Evolutionary conservation across 2,797 vertebrate species (phyloP).

Genomic region (Merluccius polli): DNA sequence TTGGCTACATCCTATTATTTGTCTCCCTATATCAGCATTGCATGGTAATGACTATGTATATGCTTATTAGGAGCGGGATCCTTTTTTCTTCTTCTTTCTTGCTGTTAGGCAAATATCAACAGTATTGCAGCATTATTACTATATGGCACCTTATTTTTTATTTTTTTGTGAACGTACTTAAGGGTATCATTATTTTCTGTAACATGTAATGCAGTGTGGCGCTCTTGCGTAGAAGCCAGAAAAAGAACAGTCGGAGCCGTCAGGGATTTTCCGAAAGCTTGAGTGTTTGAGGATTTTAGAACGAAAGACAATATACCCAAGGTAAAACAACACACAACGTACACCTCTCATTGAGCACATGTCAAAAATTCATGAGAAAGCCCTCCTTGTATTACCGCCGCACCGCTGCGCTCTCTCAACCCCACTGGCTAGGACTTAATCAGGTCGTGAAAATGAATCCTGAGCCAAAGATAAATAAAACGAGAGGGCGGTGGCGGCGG

Average conservation of each 20-base stretch:
- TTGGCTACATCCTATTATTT: slow-evolving; percentile 23
- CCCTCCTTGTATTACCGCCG: slow-evolving; percentile 22
- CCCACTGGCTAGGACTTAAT: slow-evolving; percentile 39
- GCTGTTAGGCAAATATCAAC: slow-evolving; percentile 16
- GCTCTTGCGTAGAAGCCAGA: slow-evolving; percentile 9
- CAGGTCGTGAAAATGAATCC: slow-evolving; percentile 40
- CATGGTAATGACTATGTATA: slow-evolving; percentile 29
- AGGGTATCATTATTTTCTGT: slow-evolving; percentile 18
- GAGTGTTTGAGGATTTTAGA: background rate
- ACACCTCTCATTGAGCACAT: slow-evolving; percentile 31
- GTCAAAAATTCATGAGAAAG: slow-evolving; percentile 31
- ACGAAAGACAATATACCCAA: slow-evolving; percentile 4
- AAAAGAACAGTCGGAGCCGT: slow-evolving; percentile 6
- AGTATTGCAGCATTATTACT: slow-evolving; percentile 4
- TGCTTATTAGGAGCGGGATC: slow-evolving; percentile 10
- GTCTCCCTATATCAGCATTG: slow-evolving; percentile 25
- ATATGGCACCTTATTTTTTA: slow-evolving; percentile 23
- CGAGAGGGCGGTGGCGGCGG: slow-evolving; percentile 1
- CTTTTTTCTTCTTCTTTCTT: slow-evolving; percentile 6
- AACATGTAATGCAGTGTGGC: background rate
- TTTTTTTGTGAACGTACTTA: slow-evolving; percentile 21
- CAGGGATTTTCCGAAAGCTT: background rate
- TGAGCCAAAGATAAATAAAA: slow-evolving; percentile 35
- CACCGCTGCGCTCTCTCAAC: slow-evolving; percentile 17
- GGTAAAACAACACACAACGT: slow-evolving; percentile 24